These are phyloP conservation scores for Pampusana beccarii DNA, from an alignment of 2,113 vertebrate species.

Conservation along the genomic window DNA sequence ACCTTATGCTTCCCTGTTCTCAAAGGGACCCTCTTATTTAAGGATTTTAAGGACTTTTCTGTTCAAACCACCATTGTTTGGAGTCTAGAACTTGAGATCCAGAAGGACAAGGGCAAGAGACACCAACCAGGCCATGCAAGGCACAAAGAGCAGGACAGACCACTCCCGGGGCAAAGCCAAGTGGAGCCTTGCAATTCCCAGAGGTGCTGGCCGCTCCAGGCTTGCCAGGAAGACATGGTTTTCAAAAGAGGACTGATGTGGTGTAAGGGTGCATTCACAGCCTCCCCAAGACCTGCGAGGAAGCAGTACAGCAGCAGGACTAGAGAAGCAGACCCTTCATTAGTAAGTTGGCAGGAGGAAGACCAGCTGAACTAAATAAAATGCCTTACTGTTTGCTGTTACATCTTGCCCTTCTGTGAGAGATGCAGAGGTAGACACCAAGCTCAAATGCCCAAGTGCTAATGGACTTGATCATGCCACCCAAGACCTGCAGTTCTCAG, in stretches of 20 bases:
- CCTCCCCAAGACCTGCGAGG: not conserved
- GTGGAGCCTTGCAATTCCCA: rapidly evolving
- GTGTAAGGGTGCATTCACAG: not conserved
- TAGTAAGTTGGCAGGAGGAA: not conserved
- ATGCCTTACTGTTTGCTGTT: not conserved
- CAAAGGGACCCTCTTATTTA: not conserved
- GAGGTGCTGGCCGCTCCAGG: not conserved
- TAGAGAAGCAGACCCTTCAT: not conserved
- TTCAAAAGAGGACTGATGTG: not conserved
- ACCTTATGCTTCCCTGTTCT: not conserved
- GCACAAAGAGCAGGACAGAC: not conserved
- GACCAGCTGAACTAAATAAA: not conserved
- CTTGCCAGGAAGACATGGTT: not conserved
- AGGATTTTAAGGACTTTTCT: not conserved
- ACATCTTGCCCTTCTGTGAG: rapidly evolving
- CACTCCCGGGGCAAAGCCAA: not conserved
- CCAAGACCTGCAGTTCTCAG: not conserved
- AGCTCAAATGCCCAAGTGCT: not conserved
- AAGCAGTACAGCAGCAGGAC: not conserved
- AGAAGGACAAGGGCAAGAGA: not conserved
- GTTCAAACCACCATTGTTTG: not conserved
- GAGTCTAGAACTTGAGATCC: not conserved
- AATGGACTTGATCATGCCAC: not conserved
- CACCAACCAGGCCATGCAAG: not conserved
- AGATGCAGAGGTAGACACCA: not conserved